These are phyloP conservation scores for Decapterus maruadsi DNA, from an alignment of 2,797 vertebrate genomes.

Conservation along the genomic window DNA sequence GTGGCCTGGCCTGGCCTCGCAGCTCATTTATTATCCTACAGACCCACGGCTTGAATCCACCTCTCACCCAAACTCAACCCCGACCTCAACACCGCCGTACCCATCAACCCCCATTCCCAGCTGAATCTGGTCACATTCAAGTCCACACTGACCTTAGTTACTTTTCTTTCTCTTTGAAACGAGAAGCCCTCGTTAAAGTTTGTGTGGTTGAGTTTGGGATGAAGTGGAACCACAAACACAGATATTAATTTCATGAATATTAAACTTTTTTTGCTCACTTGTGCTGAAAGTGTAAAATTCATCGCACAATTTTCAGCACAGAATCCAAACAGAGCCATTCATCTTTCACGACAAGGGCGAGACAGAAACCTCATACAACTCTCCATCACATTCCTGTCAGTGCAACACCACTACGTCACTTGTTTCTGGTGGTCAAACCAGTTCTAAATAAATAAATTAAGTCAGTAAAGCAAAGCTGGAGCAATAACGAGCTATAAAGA, in stretches of 20 bases:
- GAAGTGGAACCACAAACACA: conserved; percentile 10
- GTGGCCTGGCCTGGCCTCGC: conserved; percentile 65
- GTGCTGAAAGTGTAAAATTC: conserved; percentile 53
- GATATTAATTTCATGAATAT: conserved; percentile 29
- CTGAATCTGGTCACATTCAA: background rate
- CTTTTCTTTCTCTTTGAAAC: conserved; percentile 11
- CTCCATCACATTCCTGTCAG: conserved; percentile 63
- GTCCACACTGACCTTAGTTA: background rate
- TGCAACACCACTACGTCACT: conserved; percentile 70
- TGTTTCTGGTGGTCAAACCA: conserved; percentile 77
- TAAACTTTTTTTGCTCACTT: conserved; percentile 27
- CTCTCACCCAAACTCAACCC: conserved; percentile 34
- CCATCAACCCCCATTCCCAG: conserved; percentile 23
- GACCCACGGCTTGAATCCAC: conserved; percentile 27
- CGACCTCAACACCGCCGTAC: conserved; percentile 18
- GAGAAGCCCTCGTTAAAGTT: background rate
- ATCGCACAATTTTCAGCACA: conserved; percentile 4
- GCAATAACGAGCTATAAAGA: conserved; percentile 82
- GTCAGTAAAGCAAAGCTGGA: conserved; percentile 71
- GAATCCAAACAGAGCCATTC: conserved; percentile 30
- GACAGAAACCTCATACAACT: conserved; percentile 56
- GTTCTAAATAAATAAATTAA: conserved; percentile 82
- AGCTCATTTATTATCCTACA: conserved; percentile 80
- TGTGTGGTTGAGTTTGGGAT: background rate
- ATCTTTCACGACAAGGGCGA: conserved; percentile 48